phyloP scores from a whole-genome alignment of 2,888 invertebrate genomes.

The Napeogenes sylphis region DNA sequence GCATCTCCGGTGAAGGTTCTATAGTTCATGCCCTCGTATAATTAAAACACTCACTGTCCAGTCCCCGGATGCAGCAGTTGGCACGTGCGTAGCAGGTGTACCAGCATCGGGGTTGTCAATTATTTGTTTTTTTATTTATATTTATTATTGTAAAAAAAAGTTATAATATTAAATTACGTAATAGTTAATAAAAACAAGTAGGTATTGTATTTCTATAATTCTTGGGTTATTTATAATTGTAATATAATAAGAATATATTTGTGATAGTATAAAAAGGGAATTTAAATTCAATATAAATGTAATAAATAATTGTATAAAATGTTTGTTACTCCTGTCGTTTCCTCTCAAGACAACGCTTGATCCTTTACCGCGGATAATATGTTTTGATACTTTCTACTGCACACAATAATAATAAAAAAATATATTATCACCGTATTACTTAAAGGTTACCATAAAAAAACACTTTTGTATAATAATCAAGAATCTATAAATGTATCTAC shows the following conservation, averaged over 20 bases:
- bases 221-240: too few species aligned
- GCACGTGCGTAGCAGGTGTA: slow-evolving; percentile 74
- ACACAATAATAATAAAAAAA: neutral
- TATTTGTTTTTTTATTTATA: slow-evolving; percentile 1
- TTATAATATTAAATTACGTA: too few species aligned
- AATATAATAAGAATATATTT: too few species aligned
- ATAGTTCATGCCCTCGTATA: neutral
- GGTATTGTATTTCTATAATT: too few species aligned
- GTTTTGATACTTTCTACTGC: slow-evolving; percentile 23
- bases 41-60: slow-evolving; percentile 21
- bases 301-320: slow-evolving; percentile 12
- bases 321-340: slow-evolving; percentile 23
- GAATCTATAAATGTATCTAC: too few species aligned
- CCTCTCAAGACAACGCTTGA: slow-evolving; percentile 25
- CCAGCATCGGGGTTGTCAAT: slow-evolving; percentile 38
- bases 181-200: too few species aligned
- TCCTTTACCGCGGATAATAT: slow-evolving; percentile 11
- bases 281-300: neutral
- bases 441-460: too few species aligned
- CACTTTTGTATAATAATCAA: too few species aligned
- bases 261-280: too few species aligned
- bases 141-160: too few species aligned
- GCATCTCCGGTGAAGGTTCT: slow-evolving; percentile 3
- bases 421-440: neutral
- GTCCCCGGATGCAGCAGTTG: slow-evolving; percentile 48